phyloP scores from a whole-genome alignment of 2,797 vertebrate species.

The Molossus molossus region DNA sequence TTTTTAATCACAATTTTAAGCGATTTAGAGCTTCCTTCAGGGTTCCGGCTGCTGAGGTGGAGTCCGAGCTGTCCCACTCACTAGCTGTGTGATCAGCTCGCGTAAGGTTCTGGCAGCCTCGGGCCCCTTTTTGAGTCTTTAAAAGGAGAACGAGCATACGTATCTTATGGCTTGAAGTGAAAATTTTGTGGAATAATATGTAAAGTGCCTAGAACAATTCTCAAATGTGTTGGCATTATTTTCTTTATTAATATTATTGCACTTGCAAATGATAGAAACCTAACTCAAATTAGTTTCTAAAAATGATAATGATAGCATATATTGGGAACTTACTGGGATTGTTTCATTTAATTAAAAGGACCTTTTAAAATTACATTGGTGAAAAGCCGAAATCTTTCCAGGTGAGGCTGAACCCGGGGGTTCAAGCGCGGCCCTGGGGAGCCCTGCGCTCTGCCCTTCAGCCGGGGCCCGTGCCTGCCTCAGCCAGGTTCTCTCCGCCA shows the following conservation, averaged over 20 bases:
- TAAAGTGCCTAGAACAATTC: background rate
- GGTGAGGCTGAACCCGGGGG: background rate
- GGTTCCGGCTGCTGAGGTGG: background rate
- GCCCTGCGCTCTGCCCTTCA: background rate
- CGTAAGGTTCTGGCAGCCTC: background rate
- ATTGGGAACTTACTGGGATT: background rate
- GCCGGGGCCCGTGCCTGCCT: background rate
- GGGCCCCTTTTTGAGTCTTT: background rate
- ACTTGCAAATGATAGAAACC: conserved; percentile 13
- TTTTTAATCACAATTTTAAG: conserved; percentile 52
- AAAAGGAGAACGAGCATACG: background rate
- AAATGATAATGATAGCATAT: background rate
- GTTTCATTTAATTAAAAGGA: conserved; percentile 6
- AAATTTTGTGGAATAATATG: conserved; percentile 17
- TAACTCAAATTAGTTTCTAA: conserved; percentile 46
- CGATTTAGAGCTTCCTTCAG: conserved; percentile 31
- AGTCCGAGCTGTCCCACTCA: background rate
- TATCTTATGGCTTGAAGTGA: background rate
- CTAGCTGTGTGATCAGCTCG: background rate
- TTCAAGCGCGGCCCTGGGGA: background rate
- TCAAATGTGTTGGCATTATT: background rate
- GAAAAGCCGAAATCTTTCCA: conserved; percentile 33
- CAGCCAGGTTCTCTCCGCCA: background rate
- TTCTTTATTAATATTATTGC: background rate
- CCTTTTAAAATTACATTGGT: conserved; percentile 8